Conservation (phyloP, 2,113 vertebrate species). For the Megaceryle torquata region DNA sequence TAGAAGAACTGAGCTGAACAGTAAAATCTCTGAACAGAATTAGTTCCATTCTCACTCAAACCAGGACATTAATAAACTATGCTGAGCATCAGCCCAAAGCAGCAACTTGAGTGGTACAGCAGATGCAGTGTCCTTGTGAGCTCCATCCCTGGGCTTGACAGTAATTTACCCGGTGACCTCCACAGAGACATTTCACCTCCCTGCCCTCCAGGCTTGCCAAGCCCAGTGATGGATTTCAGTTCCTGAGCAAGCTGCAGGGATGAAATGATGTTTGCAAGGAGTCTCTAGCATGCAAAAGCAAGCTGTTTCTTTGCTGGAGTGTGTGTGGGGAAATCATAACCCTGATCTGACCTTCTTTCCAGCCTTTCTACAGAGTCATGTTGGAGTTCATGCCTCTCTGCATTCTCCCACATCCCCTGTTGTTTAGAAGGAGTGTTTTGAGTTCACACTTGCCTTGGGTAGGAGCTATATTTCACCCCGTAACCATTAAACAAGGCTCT, state of each 20-base stretch:
- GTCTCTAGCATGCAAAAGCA: background rate
- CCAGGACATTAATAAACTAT: background rate
- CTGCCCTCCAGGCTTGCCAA: background rate
- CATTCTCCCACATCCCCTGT: background rate
- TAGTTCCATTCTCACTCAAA: no score
- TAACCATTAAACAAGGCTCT: background rate
- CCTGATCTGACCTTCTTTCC: background rate
- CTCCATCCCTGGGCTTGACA: background rate
- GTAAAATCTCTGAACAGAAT: no score
- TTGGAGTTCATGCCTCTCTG: background rate
- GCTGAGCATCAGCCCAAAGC: fast-evolving
- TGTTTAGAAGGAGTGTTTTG: background rate
- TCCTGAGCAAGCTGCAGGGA: background rate
- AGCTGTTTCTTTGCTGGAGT: background rate
- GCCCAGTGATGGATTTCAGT: background rate
- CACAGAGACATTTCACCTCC: background rate
- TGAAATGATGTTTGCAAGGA: background rate
- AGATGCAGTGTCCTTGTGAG: fast-evolving
- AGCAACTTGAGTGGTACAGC: background rate
- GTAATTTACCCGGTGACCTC: background rate
- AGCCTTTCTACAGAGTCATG: background rate
- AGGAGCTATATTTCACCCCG: background rate
- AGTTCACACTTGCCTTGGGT: background rate
- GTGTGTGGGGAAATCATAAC: background rate
- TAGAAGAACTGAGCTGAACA: no score